A percentile compares a stretch with the other conserved stretches of the same genome.
Evolutionary conservation across 2,888 invertebrate genomes (phyloP).

Genomic region (Escarpia spicata): DNA sequence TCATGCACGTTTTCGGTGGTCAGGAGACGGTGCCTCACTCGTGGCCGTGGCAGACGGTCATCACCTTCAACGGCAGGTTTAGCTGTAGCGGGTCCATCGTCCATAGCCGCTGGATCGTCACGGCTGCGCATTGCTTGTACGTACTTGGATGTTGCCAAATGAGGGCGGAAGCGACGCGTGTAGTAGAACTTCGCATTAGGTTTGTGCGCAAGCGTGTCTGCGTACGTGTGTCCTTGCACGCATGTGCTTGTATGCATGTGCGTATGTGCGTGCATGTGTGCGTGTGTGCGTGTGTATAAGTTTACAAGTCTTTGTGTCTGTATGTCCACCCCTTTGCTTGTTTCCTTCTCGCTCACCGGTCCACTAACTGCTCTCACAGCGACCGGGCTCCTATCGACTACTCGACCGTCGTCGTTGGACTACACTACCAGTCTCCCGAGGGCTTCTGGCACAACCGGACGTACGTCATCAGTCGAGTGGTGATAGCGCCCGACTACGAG

Average conservation of each 20-base stretch:
- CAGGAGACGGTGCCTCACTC: conserved; percentile 25
- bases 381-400: neutral
- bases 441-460: neutral
- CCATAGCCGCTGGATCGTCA: conserved; percentile 21
- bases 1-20: conserved; percentile 22
- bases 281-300: neutral
- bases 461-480: neutral
- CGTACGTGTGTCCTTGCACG: too few species aligned
- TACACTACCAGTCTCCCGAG: neutral
- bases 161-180: neutral
- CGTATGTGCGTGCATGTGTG: neutral
- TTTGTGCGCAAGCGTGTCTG: too few species aligned
- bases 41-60: conserved; percentile 25
- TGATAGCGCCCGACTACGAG: neutral
- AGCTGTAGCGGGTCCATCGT: conserved; percentile 22
- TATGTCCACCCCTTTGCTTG: too few species aligned
- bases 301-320: neutral
- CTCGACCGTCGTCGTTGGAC: neutral
- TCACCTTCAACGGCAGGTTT: conserved; percentile 22
- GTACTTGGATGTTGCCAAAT: neutral
- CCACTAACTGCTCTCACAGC: neutral
- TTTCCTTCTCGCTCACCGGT: too few species aligned
- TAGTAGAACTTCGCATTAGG: neutral
- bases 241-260: too few species aligned
- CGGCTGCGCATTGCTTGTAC: conserved; percentile 27